These are phyloP conservation scores for Ciconia maguari DNA, from an alignment of 2,113 vertebrate genomes.

Conservation along the genomic window DNA sequence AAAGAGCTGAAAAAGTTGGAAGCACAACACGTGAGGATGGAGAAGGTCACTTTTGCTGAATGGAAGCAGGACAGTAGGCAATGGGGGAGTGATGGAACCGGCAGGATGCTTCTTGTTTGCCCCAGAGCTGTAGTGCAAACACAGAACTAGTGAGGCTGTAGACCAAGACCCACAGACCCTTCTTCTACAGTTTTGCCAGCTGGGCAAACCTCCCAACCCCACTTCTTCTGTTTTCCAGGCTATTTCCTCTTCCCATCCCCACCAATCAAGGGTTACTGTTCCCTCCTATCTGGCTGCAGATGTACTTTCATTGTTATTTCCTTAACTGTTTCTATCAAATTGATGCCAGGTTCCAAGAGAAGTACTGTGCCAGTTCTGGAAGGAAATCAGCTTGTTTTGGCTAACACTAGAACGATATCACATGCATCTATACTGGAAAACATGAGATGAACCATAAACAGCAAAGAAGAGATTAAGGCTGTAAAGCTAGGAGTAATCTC, in stretches of 20 bases:
- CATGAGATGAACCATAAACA: not conserved
- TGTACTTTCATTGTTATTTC: not conserved
- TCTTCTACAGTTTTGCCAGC: not conserved
- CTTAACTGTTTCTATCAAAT: not conserved
- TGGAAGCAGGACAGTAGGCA: not conserved
- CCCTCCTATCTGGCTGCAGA: not conserved
- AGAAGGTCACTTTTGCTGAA: not conserved
- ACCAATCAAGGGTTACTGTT: not conserved
- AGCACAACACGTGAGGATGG: fast-evolving
- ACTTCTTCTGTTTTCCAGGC: not conserved
- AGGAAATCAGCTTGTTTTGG: not conserved
- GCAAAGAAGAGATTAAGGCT: not conserved
- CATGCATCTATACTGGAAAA: not conserved
- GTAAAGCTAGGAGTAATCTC: not conserved
- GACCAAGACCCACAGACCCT: not conserved
- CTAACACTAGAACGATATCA: not conserved
- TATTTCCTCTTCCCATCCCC: not conserved
- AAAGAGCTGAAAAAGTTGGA: not conserved
- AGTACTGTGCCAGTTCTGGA: not conserved
- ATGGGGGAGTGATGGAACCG: not conserved
- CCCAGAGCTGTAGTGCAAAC: not conserved
- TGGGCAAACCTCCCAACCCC: no score
- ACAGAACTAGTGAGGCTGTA: not conserved
- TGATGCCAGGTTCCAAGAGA: not conserved
- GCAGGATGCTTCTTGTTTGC: not conserved